A percentile compares a stretch with the other conserved stretches of the same genome.
These are phyloP conservation scores for Drosophila ambigua DNA, from an alignment of 1,140 invertebrate genomes.

Conservation along the genomic window DNA sequence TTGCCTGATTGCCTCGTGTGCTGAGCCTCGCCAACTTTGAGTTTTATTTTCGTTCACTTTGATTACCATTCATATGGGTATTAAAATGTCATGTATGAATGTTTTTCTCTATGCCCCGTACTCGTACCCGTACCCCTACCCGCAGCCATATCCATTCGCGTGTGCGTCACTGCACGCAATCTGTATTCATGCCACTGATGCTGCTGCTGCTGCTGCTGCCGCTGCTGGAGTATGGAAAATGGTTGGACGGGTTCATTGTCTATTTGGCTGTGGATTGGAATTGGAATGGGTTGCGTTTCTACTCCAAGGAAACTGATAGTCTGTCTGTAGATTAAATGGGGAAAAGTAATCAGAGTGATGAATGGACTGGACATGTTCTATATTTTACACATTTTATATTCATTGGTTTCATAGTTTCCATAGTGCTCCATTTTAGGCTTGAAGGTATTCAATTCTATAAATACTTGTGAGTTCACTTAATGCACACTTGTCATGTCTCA, in stretches of 20 bases:
- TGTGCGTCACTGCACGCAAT: constrained; percentile 40
- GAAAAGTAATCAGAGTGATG: constrained; percentile 12
- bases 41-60: constrained; percentile 28
- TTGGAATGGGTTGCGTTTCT: constrained; percentile 8
- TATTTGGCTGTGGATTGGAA: constrained; percentile 21
- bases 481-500: constrained; percentile 12
- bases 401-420: no score
- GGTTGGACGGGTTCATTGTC: constrained; percentile 35
- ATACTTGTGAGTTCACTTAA: constrained; percentile 19
- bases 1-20: constrained; percentile 35
- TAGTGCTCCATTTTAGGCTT: no score
- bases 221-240: constrained; percentile 21
- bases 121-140: no score
- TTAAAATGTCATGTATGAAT: constrained; percentile 29
- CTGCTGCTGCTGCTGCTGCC: constrained; percentile 13
- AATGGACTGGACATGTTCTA: no score
- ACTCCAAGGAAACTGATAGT: neutral
- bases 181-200: constrained; percentile 38
- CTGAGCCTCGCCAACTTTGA: constrained; percentile 14
- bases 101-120: constrained; percentile 7
- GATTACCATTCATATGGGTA: constrained; percentile 38
- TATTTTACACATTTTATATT: no score
- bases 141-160: neutral
- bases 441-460: no score
- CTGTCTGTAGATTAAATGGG: neutral